Conservation (phyloP, 2,888 invertebrate genomes). For the Cheilosia pagana region DNA sequence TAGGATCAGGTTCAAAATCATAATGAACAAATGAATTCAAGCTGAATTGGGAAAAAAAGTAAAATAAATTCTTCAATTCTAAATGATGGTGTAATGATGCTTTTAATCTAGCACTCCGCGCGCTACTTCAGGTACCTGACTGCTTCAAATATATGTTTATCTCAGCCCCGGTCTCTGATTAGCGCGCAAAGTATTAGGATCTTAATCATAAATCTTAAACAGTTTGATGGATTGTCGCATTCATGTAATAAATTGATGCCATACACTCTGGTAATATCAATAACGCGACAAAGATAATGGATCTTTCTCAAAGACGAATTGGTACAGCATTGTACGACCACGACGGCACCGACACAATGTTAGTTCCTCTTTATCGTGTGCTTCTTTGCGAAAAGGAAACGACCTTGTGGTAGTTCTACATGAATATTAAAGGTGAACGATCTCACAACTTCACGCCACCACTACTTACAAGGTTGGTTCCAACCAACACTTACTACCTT, state of each 20-base stretch:
- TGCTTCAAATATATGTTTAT: conserved; percentile 85
- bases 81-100: conserved; percentile 81
- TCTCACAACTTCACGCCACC: conserved; percentile 77
- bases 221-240: not conserved
- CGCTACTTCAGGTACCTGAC: conserved; percentile 99
- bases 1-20: conserved; percentile 48
- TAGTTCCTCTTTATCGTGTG: conserved; percentile 5
- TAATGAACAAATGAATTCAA: conserved; percentile 22
- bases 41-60: conserved; percentile 12
- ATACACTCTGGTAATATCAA: conserved; percentile 9
- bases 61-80: conserved; percentile 4
- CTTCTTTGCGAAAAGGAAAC: conserved; percentile 77
- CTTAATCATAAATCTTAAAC: conserved; percentile 36
- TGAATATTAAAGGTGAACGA: conserved; percentile 83
- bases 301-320: conserved; percentile 26
- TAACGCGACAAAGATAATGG: conserved; percentile 15
- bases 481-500: conserved; percentile 56
- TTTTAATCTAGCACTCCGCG: conserved; percentile 88
- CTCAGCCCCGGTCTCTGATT: conserved; percentile 93
- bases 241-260: not conserved
- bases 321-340: conserved; percentile 34
- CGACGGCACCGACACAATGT: conserved; percentile 9
- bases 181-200: conserved; percentile 89
- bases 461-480: conserved; percentile 18
- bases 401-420: conserved; percentile 81